These are phyloP conservation scores for Formicarius rufipectus DNA, from an alignment of 2,113 vertebrate genomes.

Conservation along the genomic window DNA sequence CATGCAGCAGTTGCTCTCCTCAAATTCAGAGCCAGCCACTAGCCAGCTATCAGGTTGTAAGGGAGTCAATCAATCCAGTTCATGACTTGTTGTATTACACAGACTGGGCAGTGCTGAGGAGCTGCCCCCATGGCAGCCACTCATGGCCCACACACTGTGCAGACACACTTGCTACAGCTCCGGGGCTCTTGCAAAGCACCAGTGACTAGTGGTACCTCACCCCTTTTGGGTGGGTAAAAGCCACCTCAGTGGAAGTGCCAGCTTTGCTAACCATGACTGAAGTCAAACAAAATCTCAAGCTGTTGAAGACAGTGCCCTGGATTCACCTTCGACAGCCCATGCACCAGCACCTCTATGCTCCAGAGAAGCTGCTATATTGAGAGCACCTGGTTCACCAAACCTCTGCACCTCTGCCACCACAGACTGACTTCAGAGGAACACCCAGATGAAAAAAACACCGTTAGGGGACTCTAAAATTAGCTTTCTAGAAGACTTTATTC, in stretches of 20 bases:
- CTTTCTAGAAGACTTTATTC: neutral
- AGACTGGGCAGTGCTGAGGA: neutral
- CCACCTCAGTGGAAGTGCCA: neutral
- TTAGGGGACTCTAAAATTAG: neutral
- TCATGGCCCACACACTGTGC: accelerated
- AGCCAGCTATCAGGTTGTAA: neutral
- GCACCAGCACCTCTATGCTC: neutral
- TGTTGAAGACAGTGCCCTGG: neutral
- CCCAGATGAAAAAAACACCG: neutral
- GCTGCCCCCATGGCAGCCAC: neutral
- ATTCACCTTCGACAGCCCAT: accelerated
- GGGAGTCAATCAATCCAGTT: neutral
- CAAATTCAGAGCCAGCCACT: accelerated
- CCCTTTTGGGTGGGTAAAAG: accelerated
- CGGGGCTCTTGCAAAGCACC: neutral
- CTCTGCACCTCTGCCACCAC: neutral
- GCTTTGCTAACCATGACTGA: neutral
- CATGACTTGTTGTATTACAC: accelerated
- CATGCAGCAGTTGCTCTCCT: neutral
- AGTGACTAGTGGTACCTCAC: neutral
- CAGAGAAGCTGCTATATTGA: neutral
- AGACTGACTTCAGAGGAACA: neutral
- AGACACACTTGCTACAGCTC: neutral
- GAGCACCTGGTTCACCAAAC: neutral
- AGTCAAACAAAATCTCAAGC: neutral